A percentile compares a stretch with the other conserved stretches of the same genome.
phyloP scores from a whole-genome alignment of 1,140 invertebrate genomes.

The Metaphire vulgaris region DNA sequence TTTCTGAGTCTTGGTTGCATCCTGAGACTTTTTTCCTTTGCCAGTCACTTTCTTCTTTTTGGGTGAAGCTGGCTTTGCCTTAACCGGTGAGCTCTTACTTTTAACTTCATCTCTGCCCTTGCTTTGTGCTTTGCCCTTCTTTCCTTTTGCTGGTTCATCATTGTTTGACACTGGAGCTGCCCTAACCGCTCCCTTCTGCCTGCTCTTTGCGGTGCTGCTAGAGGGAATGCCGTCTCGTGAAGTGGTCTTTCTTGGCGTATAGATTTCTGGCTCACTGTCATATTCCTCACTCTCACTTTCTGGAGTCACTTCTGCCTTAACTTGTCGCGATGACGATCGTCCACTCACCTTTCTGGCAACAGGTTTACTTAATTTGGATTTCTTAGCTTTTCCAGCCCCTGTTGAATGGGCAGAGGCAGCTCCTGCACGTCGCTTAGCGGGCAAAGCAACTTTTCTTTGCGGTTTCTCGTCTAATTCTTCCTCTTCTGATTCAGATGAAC shows the following conservation, averaged over 20 bases:
- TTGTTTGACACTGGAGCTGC: not conserved
- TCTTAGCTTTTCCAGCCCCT: not conserved
- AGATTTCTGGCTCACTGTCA: not conserved
- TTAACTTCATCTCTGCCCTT: not conserved
- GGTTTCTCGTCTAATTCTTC: not conserved
- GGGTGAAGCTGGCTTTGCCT: not conserved
- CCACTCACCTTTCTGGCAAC: not conserved
- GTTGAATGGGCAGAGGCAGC: not conserved
- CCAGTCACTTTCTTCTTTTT: not conserved
- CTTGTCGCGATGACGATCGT: too few species aligned
- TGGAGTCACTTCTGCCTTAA: too few species aligned
- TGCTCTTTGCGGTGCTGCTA: not conserved
- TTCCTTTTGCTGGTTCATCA: not conserved
- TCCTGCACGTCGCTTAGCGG: not conserved
- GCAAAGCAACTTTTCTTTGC: not conserved
- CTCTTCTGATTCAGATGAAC: not conserved
- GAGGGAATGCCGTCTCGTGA: not conserved
- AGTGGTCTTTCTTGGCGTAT: not conserved
- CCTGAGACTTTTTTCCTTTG: not conserved
- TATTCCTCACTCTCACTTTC: not conserved
- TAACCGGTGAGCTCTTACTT: not conserved
- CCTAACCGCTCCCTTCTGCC: not conserved
- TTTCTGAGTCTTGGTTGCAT: not conserved
- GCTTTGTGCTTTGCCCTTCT: not conserved
- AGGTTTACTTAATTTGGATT: not conserved